Conservation (phyloP, 2,113 vertebrate species). For the Urocitellus parryii region DNA sequence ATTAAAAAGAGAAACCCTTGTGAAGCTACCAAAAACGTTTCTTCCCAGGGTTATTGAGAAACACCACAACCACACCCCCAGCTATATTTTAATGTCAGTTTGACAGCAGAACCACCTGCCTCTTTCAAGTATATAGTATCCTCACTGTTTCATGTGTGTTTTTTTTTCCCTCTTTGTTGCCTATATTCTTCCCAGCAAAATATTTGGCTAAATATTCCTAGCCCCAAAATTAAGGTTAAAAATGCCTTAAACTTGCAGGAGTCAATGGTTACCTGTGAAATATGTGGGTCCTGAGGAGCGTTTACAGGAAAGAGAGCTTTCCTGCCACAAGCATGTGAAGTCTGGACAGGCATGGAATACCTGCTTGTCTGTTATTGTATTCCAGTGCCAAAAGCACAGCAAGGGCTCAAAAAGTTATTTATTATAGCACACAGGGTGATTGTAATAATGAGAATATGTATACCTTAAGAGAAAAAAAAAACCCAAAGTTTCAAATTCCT, state of each 20-base stretch:
- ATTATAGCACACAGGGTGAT: neutral
- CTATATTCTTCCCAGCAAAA: neutral
- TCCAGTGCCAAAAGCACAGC: neutral
- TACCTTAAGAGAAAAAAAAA: neutral
- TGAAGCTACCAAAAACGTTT: neutral
- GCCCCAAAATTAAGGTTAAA: neutral
- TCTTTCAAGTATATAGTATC: neutral
- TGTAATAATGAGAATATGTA: neutral
- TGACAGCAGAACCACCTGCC: neutral
- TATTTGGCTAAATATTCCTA: neutral
- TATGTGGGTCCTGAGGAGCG: neutral
- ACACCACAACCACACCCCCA: fast-evolving
- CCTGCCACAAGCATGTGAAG: neutral
- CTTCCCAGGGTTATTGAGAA: neutral
- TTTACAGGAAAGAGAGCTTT: neutral
- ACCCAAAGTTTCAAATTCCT: neutral
- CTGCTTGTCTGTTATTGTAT: too few relatives aligned
- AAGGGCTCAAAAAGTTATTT: neutral
- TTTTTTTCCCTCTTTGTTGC: neutral
- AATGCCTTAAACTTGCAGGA: neutral
- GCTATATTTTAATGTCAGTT: neutral
- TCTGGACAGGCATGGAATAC: neutral
- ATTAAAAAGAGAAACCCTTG: neutral
- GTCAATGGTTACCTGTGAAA: neutral
- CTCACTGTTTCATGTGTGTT: neutral